Percentiles rank a stretch among this genome's conserved stretches.
These are phyloP conservation scores for Caenorhabditis parvicauda DNA, from an alignment of 2,888 invertebrate species.

Conservation along the genomic window DNA sequence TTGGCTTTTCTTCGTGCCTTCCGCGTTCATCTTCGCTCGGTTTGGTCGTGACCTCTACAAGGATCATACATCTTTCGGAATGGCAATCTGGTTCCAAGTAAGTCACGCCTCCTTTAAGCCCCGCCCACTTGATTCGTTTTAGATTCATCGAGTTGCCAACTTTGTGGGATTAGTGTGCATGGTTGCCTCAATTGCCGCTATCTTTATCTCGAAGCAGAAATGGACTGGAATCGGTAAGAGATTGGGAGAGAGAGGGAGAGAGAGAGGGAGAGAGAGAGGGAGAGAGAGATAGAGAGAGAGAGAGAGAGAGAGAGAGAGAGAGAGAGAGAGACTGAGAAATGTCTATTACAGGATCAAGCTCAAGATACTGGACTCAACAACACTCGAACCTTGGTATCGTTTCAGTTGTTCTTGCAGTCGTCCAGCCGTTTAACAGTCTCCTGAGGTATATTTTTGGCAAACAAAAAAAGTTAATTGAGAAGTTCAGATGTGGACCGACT, in stretches of 20 bases:
- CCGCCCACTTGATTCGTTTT: not conserved
- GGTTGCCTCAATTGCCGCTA: constrained; percentile 28
- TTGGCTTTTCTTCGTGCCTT: constrained; percentile 38
- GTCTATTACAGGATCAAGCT: constrained; percentile 13
- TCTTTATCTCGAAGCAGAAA: constrained; percentile 28
- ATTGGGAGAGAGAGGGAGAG: too few relatives aligned
- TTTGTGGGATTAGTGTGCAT: constrained; percentile 33
- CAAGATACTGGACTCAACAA: constrained; percentile 26
- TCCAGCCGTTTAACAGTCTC: constrained; percentile 30
- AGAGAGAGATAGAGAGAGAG: too few relatives aligned
- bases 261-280: too few relatives aligned
- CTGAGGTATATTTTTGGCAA: constrained; percentile 17
- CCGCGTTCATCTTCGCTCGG: constrained; percentile 33
- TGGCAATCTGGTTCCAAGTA: constrained; percentile 36
- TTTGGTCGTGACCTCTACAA: constrained; percentile 29
- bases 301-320: not conserved
- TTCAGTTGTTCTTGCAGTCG: constrained; percentile 25
- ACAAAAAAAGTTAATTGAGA: not conserved
- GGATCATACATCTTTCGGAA: constrained; percentile 24
- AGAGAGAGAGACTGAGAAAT: not conserved
- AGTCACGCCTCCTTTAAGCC: not conserved
- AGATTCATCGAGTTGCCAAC: constrained; percentile 35
- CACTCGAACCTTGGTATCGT: constrained; percentile 36
- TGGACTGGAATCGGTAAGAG: constrained; percentile 29
- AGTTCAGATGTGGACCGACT: constrained; percentile 8